Evolutionary conservation across 1,140 invertebrate genomes (phyloP), one percentile per base, ranked within the genome.

Genomic region (Mycetomoellerius zeteki): DNA sequence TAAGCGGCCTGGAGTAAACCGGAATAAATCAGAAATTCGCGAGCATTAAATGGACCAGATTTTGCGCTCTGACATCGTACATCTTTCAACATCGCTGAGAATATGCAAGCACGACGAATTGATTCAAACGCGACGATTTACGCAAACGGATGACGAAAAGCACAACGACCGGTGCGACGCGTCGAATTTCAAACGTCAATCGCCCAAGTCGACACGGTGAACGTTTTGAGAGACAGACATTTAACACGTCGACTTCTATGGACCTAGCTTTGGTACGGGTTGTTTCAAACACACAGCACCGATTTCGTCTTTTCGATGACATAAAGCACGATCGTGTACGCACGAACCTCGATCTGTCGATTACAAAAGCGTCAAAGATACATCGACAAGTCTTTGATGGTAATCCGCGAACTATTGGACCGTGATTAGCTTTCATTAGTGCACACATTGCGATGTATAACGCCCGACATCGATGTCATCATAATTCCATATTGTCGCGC

Each of bases 131-230:
- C 60, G 64, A 81, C 65, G 50, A 81, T 81, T 81, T 81, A 56
- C 65, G 50, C 64, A 56, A 81, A 71, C 50, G 50, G 50, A 78
- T 65, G 24, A 54, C 37, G 58, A 80, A 67, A 80, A 54, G 14
- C 19, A 52, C 16, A 27, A 52, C 47, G 50, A 81, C 43, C 64
- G 58, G 7, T 16, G 47, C 47, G 62, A n/a, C 64, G 37, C 47
- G 60, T 80, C 62, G 69, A 84, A 84, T 84, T 75, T 73, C 43
- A 75, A 84, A 73, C 52, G 80, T 82, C 80, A 75, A 75, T 84
- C 80, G 54, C 3, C 30, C 43, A 67, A 69, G 60, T 80, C 62
- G 43, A 80, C 73, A 60, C 54, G 16, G 43, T 27, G 30, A 33
- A 47, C 30, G n/a, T 56, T 82, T 43, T 58, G 54, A 47, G 10